phyloP scores from a whole-genome alignment of 2,797 vertebrate genomes.

The Rachycentron canadum region DNA sequence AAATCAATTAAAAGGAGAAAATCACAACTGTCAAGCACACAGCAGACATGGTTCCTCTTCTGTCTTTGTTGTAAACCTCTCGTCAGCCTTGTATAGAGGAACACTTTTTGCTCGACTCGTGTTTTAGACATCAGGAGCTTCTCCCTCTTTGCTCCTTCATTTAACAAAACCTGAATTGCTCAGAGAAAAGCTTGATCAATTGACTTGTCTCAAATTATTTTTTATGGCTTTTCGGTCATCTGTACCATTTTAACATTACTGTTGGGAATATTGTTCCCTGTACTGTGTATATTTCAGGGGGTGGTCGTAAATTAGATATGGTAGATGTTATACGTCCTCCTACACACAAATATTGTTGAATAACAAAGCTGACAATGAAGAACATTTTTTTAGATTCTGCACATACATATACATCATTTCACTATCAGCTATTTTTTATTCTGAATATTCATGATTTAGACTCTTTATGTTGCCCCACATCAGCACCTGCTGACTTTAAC shows the following conservation, averaged over 20 bases:
- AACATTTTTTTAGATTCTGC: too few relatives aligned
- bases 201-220: slow-evolving; percentile 63
- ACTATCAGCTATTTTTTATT: too few relatives aligned
- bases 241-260: slow-evolving; percentile 70
- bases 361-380: neutral
- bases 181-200: slow-evolving; percentile 77
- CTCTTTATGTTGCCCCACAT: neutral
- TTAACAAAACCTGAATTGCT: slow-evolving; percentile 80
- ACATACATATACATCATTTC: too few relatives aligned
- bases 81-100: slow-evolving; percentile 46
- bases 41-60: slow-evolving; percentile 46
- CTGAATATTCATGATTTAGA: neutral
- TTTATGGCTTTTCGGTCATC: slow-evolving; percentile 67
- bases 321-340: slow-evolving; percentile 9
- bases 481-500: slow-evolving; percentile 27
- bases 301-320: slow-evolving; percentile 2
- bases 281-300: slow-evolving; percentile 29
- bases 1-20: slow-evolving; percentile 77
- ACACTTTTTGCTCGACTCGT: slow-evolving; percentile 52
- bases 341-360: neutral
- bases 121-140: slow-evolving; percentile 40
- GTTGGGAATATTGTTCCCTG: slow-evolving; percentile 66
- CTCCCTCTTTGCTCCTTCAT: slow-evolving; percentile 61
- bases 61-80: slow-evolving; percentile 62
- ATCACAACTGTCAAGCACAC: slow-evolving; percentile 71